Conservation (phyloP, 2,797 vertebrate genomes). For the Varecia variegata region DNA sequence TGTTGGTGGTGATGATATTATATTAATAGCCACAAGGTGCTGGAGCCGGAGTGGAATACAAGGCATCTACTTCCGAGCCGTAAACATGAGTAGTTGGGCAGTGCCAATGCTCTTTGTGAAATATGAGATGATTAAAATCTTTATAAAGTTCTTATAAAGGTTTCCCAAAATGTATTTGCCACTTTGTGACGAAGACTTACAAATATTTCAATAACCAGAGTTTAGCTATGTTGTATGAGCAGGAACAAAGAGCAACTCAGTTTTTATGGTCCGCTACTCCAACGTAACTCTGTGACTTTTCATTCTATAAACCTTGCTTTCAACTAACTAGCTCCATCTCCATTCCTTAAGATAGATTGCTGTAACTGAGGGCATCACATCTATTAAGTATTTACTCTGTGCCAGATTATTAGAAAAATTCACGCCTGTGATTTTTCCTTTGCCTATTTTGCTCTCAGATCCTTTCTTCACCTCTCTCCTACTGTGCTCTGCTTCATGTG, state of each 20-base stretch:
- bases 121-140: slow-evolving; percentile 51
- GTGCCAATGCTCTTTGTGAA: background rate
- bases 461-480: background rate
- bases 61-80: slow-evolving; percentile 11
- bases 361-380: background rate
- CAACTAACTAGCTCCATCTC: background rate
- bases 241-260: background rate
- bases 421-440: background rate
- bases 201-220: background rate
- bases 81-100: slow-evolving; percentile 44
- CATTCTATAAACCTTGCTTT: background rate
- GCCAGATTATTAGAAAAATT: background rate
- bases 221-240: background rate
- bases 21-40: slow-evolving; percentile 66
- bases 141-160: slow-evolving; percentile 31
- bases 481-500: background rate
- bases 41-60: slow-evolving; percentile 10
- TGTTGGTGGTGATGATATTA: slow-evolving; percentile 64
- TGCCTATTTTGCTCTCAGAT: background rate
- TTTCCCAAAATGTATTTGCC: background rate
- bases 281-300: background rate
- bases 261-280: background rate
- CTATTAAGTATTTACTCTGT: background rate
- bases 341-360: background rate
- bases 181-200: background rate